phyloP scores from a whole-genome alignment of 2,888 invertebrate species.

The Electrophaes corylata region DNA sequence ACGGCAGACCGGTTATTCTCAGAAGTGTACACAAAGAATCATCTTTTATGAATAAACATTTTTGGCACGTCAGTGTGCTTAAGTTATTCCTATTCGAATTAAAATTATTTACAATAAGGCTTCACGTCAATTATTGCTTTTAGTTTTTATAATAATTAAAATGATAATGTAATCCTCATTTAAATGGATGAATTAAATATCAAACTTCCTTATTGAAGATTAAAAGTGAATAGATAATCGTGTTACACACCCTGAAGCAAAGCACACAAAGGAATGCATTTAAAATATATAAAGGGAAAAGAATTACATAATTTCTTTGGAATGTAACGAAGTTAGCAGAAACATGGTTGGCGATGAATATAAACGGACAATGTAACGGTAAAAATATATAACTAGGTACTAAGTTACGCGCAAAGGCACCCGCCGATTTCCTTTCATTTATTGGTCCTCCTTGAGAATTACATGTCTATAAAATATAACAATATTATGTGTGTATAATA shows the following conservation, averaged over 20 bases:
- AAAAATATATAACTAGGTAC: slow-evolving; percentile 56
- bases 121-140: slow-evolving; percentile 76
- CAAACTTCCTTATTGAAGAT: slow-evolving; percentile 20
- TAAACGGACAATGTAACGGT: slow-evolving; percentile 39
- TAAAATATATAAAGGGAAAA: slow-evolving; percentile 62
- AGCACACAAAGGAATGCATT: slow-evolving; percentile 70
- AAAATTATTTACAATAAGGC: slow-evolving; percentile 66
- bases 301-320: slow-evolving; percentile 70
- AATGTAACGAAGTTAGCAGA: slow-evolving; percentile 75
- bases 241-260: slow-evolving; percentile 65
- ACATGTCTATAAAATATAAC: slow-evolving; percentile 54
- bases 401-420: slow-evolving; percentile 73
- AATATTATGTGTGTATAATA: slow-evolving; percentile 49
- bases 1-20: slow-evolving; percentile 8
- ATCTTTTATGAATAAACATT: slow-evolving; percentile 38
- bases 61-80: slow-evolving; percentile 77
- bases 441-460: slow-evolving; percentile 72
- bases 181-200: slow-evolving; percentile 30
- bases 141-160: slow-evolving; percentile 45
- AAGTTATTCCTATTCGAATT: slow-evolving; percentile 49
- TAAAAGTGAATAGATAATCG: slow-evolving; percentile 38
- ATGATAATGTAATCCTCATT: slow-evolving; percentile 23
- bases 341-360: slow-evolving; percentile 38
- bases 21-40: slow-evolving; percentile 2
- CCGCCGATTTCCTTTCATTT: slow-evolving; percentile 54